Base-by-base conservation (phyloP, 2,797 vertebrate genomes). In the Sciurus vulgaris region DNA sequence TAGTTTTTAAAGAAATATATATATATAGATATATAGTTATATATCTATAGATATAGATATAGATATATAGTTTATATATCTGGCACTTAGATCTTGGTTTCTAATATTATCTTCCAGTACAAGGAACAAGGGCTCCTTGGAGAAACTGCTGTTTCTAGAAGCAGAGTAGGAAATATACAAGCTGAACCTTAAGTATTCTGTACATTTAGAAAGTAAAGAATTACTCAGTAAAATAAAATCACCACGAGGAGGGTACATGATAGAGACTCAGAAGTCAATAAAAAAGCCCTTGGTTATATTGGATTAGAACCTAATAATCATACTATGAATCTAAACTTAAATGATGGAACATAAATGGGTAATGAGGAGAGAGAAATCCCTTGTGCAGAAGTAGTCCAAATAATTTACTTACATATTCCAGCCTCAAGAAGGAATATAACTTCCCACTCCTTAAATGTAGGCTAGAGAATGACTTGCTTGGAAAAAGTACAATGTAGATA, bases 1-100 rank as follows among this genome's bases (percentile, higher is more conserved):
- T 89, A 9, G 38, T 49, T 82, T 94, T 95, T 47, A 89, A 86
- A 94, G 49, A 84, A 22, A n/a, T n/a, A n/a, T n/a, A n/a, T n/a
- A n/a, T n/a, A n/a, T n/a, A n/a, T n/a, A n/a, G n/a, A n/a, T n/a
- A n/a, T n/a, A n/a, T n/a, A n/a, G n/a, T n/a, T n/a, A n/a, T n/a
- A n/a, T n/a, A n/a, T n/a, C n/a, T n/a, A n/a, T n/a, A n/a, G n/a
- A n/a, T n/a, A n/a, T n/a, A n/a, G n/a, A n/a, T n/a, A n/a, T n/a
- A n/a, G n/a, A n/a, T n/a, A n/a, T n/a, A n/a, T n/a, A n/a, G n/a
- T n/a, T n/a, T 94, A 67, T 10, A 93, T 20, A 93, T 77, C 11
- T 86, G 74, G 63, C 22, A 65, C 49, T 28, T 18, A 91, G 59
- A 81, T 51, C 41, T 89, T 84, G 26, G 77, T 84, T 94, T 88